These are phyloP conservation scores for Tretioscincus oriximinensis DNA, from an alignment of 2,113 vertebrate species.

Conservation along the genomic window DNA sequence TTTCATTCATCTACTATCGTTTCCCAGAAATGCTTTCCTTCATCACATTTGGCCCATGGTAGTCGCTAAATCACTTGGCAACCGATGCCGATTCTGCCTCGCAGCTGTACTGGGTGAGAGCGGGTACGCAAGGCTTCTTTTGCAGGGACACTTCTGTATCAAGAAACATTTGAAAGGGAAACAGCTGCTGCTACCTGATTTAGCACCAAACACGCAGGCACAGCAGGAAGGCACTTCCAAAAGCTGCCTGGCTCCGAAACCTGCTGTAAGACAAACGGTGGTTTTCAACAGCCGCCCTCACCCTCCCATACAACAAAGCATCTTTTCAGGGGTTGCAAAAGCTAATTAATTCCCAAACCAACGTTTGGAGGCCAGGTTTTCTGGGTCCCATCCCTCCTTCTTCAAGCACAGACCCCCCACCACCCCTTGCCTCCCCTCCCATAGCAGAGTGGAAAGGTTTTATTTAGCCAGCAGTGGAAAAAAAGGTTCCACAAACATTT, in stretches of 20 bases:
- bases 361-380: slow-evolving; percentile 29
- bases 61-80: slow-evolving; percentile 17
- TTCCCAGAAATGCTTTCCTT: too few relatives aligned
- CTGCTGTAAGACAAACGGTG: slow-evolving; percentile 19
- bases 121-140: not conserved
- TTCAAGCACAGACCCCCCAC: too few relatives aligned
- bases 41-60: too few relatives aligned
- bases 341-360: slow-evolving; percentile 52
- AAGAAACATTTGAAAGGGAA: not conserved
- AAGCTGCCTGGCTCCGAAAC: slow-evolving; percentile 17
- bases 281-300: slow-evolving; percentile 16
- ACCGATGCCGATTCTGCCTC: not conserved
- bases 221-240: slow-evolving; percentile 17
- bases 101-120: not conserved
- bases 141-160: not conserved
- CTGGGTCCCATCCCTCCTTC: not conserved
- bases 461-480: slow-evolving; percentile 78
- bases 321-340: slow-evolving; percentile 34
- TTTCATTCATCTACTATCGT: too few relatives aligned
- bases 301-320: slow-evolving; percentile 23
- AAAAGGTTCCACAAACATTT: slow-evolving; percentile 80
- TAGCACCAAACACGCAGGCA: accelerated
- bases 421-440: not conserved
- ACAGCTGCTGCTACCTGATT: accelerated
- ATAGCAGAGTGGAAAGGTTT: slow-evolving; percentile 77